These are phyloP conservation scores for Augochlora pura DNA, from an alignment of 1,140 invertebrate species.

Conservation along the genomic window DNA sequence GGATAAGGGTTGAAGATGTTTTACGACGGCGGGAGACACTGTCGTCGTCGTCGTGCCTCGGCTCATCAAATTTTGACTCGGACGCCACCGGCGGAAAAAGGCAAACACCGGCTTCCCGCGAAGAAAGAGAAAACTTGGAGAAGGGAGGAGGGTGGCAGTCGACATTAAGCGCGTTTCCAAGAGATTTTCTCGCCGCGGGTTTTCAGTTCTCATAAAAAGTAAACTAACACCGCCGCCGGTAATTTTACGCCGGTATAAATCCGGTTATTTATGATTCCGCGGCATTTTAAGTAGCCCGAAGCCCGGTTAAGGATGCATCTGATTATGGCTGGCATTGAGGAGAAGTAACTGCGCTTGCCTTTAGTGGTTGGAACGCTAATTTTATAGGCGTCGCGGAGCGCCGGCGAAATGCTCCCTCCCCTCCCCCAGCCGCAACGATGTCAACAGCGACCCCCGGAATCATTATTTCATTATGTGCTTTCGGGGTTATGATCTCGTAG, in stretches of 20 bases:
- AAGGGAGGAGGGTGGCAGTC: no score
- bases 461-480: neutral
- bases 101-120: neutral
- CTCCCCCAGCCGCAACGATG: neutral
- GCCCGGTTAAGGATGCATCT: constrained; percentile 13
- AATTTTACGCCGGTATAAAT: constrained; percentile 45
- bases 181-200: constrained; percentile 10
- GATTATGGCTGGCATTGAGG: neutral
- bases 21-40: constrained; percentile 42
- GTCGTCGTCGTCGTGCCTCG: constrained; percentile 20
- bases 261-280: constrained; percentile 37
- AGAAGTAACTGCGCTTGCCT: constrained; percentile 23
- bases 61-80: constrained; percentile 62
- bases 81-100: neutral
- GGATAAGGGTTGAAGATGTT: constrained; percentile 55
- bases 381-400: neutral
- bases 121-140: neutral
- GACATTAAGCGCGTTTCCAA: constrained; percentile 34
- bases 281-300: constrained; percentile 26
- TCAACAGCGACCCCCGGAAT: neutral
- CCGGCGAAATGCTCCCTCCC: neutral
- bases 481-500: neutral
- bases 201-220: constrained; percentile 30
- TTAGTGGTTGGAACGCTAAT: neutral
- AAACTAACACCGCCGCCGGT: constrained; percentile 12